Base-by-base conservation (phyloP, 1,140 invertebrate species). In the Panagrolaimus sp. region DNA sequence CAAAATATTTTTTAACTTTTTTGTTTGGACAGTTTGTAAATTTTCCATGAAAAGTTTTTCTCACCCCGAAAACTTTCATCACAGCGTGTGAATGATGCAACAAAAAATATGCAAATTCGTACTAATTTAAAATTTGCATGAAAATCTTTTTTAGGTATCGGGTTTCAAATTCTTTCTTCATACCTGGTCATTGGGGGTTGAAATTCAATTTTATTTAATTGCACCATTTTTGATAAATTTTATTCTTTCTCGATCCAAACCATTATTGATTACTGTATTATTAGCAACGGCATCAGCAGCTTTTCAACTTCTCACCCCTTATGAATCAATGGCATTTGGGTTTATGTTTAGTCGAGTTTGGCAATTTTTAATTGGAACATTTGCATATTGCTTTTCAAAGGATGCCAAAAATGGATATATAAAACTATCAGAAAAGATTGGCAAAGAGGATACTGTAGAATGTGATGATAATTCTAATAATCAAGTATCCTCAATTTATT, bases 151-250 rank as follows among this genome's bases (percentile, higher is more conserved):
- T 28, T n/a, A 58, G 21, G 10, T 58, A 4, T 38, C 32, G 2
- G 32, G 32, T 4, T 58, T n/a, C 17, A 58, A 58, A 28, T 58
- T 58, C 28, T 24, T 58, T 5, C 17, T 58, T n/a, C 52, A 58
- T 28, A 58, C 52, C 1, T 58, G 52, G 52, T 58, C 52, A n/a
- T n/a, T 58, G 10, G 52, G 52, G 10, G 2, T 58, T 12, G 52
- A 58, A 58, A 58, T 58, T 12, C 52, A 58, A 28, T 58, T 26
- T 17, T 58, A 58, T 28, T 21, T 58, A 28, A 26, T 58, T 58
- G 52, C 52, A 26, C 52, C 52, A 58, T 12, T 58, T 21, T 12
- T 58, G 1, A 12, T 58, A 1, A 12, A 28, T 4, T 12, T 24
- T 38, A 38, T 38, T 38, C 7, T 24, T 12, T 58, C 15, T 12